Conservation (phyloP, 2,797 vertebrate species). For the Mormyrus hasselquistii region DNA sequence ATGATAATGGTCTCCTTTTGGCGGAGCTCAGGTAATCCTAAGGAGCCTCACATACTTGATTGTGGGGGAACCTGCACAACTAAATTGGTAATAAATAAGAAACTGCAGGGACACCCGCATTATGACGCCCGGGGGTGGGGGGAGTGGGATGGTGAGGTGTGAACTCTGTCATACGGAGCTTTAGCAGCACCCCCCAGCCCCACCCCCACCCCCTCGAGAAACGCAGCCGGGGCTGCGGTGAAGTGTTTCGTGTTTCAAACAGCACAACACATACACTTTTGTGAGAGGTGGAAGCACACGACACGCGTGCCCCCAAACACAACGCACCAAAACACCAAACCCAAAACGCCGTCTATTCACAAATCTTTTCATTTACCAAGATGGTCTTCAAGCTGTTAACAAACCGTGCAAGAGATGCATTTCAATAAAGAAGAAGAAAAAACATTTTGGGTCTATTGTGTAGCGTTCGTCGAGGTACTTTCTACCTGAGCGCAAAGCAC, state of each 20-base stretch:
- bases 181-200: neutral
- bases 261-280: neutral
- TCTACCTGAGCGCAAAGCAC: neutral
- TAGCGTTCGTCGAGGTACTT: neutral
- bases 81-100: neutral
- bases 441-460: neutral
- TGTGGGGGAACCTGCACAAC: neutral
- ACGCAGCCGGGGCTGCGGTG: neutral
- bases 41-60: neutral
- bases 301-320: neutral
- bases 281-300: neutral
- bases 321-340: slow-evolving; percentile 2
- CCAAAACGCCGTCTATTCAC: slow-evolving; percentile 12
- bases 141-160: no score
- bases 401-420: neutral
- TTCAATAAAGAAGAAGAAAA: no score
- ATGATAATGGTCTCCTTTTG: neutral
- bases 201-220: neutral
- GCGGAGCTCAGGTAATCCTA: neutral
- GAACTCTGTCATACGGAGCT: neutral
- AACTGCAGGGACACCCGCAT: neutral
- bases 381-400: slow-evolving; percentile 12
- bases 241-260: neutral
- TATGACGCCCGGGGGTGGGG: neutral
- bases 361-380: slow-evolving; percentile 17